These are phyloP conservation scores for Sylvicapra grimmia DNA, from an alignment of 2,113 vertebrate species.

Conservation along the genomic window DNA sequence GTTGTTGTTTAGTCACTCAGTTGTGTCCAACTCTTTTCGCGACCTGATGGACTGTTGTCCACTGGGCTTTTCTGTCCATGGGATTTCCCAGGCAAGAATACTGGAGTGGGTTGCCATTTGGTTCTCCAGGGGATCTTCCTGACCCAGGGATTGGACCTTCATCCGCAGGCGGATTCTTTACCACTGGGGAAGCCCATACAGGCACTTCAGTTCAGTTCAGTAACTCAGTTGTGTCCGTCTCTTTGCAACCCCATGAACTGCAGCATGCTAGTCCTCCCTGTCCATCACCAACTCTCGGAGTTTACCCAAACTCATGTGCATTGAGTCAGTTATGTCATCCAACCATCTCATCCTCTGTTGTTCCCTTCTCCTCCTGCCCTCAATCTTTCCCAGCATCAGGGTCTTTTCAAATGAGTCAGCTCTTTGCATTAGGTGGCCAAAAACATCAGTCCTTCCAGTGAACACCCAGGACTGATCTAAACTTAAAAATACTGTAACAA, in stretches of 20 bases:
- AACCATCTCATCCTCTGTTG: background rate
- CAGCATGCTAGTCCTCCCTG: accelerated
- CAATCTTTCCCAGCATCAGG: background rate
- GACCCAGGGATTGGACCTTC: background rate
- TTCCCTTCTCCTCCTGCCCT: background rate
- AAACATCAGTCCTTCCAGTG: background rate
- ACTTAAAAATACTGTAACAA: background rate
- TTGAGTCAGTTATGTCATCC: background rate
- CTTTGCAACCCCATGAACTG: accelerated
- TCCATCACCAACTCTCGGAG: background rate
- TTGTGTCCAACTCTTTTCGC: background rate
- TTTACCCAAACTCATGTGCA: background rate
- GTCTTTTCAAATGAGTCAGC: background rate
- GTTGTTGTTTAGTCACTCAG: background rate
- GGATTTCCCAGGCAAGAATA: background rate
- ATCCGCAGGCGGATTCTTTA: background rate
- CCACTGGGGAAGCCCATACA: background rate
- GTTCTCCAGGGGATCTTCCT: background rate
- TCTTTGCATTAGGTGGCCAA: too few relatives aligned
- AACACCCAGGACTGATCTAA: background rate
- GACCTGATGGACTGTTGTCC: background rate
- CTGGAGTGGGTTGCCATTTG: background rate
- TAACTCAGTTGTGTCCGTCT: background rate
- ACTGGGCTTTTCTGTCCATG: background rate
- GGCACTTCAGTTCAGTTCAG: background rate